Percentiles rank a stretch among this genome's conserved stretches.
Conservation (phyloP, 1,140 invertebrate genomes). For the Dreissena rostriformis region DNA sequence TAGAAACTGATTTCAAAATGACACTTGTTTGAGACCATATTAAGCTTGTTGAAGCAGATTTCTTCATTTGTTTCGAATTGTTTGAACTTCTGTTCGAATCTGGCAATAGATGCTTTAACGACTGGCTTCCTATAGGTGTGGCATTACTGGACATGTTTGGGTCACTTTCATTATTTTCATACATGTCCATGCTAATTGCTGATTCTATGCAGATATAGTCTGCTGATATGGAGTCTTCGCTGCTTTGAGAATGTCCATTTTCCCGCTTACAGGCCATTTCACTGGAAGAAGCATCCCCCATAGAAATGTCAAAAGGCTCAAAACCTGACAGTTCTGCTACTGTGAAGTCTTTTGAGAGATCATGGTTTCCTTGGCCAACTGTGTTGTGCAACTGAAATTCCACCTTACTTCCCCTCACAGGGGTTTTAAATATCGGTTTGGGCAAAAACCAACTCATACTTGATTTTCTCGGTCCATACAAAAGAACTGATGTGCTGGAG, state of each 20-base stretch:
- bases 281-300: constrained; percentile 17
- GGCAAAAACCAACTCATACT: constrained; percentile 67
- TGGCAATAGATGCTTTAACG: no score
- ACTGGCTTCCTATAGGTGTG: no score
- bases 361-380: constrained; percentile 50
- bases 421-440: constrained; percentile 65
- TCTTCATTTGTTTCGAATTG: constrained; percentile 10
- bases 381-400: constrained; percentile 60
- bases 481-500: constrained; percentile 63
- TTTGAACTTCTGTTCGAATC: background rate
- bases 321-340: constrained; percentile 72
- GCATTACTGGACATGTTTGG: no score
- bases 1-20: constrained; percentile 3
- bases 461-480: constrained; percentile 64
- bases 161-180: background rate
- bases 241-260: background rate
- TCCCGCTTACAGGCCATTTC: background rate
- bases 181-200: constrained; percentile 12
- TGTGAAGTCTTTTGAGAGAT: constrained; percentile 63
- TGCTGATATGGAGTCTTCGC: constrained; percentile 28
- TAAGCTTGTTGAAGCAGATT: constrained; percentile 34
- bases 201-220: constrained; percentile 50
- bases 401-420: constrained; percentile 60
- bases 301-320: constrained; percentile 64
- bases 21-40: constrained; percentile 47